Evolutionary conservation across 2,797 vertebrate genomes (phyloP).

Genomic region (Pelobates cultripes): DNA sequence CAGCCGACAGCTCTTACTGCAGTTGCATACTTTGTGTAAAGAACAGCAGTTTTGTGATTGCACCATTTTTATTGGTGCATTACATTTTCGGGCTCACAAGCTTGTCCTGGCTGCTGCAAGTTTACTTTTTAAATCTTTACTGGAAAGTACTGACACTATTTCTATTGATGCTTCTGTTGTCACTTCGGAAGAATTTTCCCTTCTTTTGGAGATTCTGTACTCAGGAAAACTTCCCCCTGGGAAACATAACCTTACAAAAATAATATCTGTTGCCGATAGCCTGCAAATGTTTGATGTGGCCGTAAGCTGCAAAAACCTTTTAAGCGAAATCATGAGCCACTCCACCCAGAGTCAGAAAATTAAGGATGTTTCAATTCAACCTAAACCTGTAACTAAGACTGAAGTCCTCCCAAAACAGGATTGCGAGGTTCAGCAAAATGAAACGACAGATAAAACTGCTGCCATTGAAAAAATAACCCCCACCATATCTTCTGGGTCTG

Average conservation of each 20-base stretch:
- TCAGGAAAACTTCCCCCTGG: conserved; percentile 82
- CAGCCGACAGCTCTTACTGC: conserved; percentile 84
- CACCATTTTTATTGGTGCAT: conserved; percentile 78
- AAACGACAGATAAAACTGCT: conserved; percentile 16
- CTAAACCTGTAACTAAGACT: conserved; percentile 34
- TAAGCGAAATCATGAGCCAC: conserved; percentile 75
- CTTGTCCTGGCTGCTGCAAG: conserved; percentile 86
- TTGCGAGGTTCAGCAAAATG: conserved; percentile 34
- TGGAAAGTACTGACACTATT: conserved; percentile 82
- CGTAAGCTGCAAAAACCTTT: conserved; percentile 84
- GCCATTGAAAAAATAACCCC: conserved; percentile 25
- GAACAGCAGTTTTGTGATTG: conserved; percentile 87
- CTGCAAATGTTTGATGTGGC: conserved; percentile 92
- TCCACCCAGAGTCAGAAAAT: conserved; percentile 59
- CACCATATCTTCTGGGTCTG: not conserved
- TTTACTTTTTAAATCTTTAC: conserved; percentile 84
- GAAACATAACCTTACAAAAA: conserved; percentile 84
- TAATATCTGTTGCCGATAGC: conserved; percentile 83
- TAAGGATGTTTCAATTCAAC: conserved; percentile 51
- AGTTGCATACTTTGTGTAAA: conserved; percentile 79
- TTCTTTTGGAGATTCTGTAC: conserved; percentile 85
- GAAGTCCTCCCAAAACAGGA: conserved; percentile 40
- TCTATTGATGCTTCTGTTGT: conserved; percentile 81
- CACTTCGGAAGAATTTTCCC: conserved; percentile 82
- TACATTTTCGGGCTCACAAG: conserved; percentile 81